Base-by-base conservation (phyloP, 2,113 vertebrate species). In the Uropsilus gracilis region DNA sequence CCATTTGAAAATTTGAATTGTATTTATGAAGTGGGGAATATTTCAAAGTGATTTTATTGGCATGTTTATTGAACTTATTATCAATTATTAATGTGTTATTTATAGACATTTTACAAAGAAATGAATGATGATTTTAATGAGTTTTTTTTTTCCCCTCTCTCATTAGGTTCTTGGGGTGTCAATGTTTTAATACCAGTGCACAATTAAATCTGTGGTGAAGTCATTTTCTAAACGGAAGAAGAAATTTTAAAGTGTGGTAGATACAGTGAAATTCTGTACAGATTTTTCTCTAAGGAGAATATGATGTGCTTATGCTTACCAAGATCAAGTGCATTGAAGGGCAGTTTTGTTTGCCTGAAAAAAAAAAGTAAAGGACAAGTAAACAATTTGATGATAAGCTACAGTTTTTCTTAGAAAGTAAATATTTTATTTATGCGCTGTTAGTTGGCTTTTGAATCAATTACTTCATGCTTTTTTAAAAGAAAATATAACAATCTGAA, bases 261-360 rank as follows among this genome's bases (percentile, higher is more conserved):
- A 98, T 99, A 99, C 99, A 99, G 98, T 99, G 99, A 99, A 99
- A 99, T 99, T 99, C 98, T 99, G 99, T 99, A 99, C 99, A 99
- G 98, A 99, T 99, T 99, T 99, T 99, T 99, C 98, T 99, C 98
- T 98, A 98, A 99, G 99, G 98, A 99, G 98, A 99, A 99, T 98
- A 97, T 99, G 98, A 99, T 98, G 98, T 99, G 98, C 98, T 98
- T 98, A 99, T 99, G 98, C 98, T 98, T 98, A 98, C 96, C 98
- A 98, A 98, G 98, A 99, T 99, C 98, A 99, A 99, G 98, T 99
- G 99, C 98, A 98, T 99, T 99, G 99, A 99, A 99, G 99, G 99
- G 99, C 99, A 99, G 99, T 99, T 99, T 99, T 99, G 99, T 99
- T 99, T 99, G 99, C 99, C 99, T 98, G 98, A 98, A 99, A 98